Evolutionary conservation across 2,888 invertebrate species (phyloP).

Genomic region (Andricus quercusramuli): DNA sequence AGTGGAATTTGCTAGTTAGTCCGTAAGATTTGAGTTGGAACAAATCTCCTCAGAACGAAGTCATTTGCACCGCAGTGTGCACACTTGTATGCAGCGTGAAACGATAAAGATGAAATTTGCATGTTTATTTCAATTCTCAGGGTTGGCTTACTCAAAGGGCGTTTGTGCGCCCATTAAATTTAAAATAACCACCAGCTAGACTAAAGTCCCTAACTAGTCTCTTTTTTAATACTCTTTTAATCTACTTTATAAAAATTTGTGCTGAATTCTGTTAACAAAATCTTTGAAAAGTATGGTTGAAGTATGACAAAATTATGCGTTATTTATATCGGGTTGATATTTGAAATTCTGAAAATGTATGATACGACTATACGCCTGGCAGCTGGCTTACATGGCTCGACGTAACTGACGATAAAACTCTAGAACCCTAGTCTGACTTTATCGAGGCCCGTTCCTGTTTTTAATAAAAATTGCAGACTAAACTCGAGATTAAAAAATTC

Average conservation of each 20-base stretch:
- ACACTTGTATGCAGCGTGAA: conserved; percentile 51
- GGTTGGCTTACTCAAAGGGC: neutral
- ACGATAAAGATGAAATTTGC: conserved; percentile 74
- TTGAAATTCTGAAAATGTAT: conserved; percentile 31
- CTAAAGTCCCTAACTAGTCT: neutral
- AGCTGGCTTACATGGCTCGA: conserved; percentile 64
- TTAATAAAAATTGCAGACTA: conserved; percentile 63
- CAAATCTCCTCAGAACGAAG: conserved; percentile 25
- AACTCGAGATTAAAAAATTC: conserved; percentile 67
- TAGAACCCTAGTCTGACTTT: conserved; percentile 44
- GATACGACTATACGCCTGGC: conserved; percentile 58
- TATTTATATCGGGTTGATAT: conserved; percentile 18
- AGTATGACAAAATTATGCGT: neutral
- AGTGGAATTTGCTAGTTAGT: neutral
- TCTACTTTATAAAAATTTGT: too few species aligned
- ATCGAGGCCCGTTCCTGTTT: conserved; percentile 59
- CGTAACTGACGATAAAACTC: conserved; percentile 61
- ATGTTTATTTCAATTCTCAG: conserved; percentile 71
- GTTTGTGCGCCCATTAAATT: conserved; percentile 1
- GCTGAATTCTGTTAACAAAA: too few species aligned
- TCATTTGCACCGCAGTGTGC: conserved; percentile 43
- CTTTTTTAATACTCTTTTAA: neutral
- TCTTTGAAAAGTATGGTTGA: neutral
- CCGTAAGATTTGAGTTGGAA: conserved; percentile 12
- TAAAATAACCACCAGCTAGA: neutral